phyloP scores from a whole-genome alignment of 2,113 vertebrate genomes.

The Osmerus eperlanus region DNA sequence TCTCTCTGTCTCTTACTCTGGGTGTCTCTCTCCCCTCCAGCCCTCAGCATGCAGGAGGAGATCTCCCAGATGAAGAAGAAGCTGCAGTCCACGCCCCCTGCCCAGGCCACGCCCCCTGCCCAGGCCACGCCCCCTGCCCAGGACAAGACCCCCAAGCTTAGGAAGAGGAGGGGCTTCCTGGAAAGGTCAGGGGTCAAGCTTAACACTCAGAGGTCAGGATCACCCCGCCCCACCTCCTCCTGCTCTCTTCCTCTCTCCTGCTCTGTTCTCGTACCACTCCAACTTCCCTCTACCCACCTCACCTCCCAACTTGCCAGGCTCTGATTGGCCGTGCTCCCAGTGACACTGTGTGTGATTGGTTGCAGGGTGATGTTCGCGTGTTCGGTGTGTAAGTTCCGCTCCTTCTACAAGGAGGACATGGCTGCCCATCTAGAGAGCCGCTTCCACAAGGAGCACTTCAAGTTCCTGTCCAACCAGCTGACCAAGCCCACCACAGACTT shows the following conservation, averaged over 20 bases:
- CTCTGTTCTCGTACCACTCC: not conserved
- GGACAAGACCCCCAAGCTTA: conserved; percentile 60
- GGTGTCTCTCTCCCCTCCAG: not conserved
- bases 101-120: conserved; percentile 36
- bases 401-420: conserved; percentile 93
- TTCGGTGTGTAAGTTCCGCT: conserved; percentile 90
- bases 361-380: conserved; percentile 89
- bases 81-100: conserved; percentile 58
- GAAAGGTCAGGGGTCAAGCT: conserved; percentile 77
- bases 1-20: not conserved
- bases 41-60: conserved; percentile 72
- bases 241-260: not conserved
- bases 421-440: conserved; percentile 83
- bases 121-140: conserved; percentile 28
- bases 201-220: conserved; percentile 29
- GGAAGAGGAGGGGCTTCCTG: conserved; percentile 85
- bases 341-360: too few species aligned
- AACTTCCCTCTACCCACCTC: not conserved
- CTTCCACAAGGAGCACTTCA: conserved; percentile 93
- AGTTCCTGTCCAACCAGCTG: conserved; percentile 83
- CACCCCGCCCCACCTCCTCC: conserved; percentile 14
- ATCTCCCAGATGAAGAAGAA: conserved; percentile 67
- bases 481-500: conserved; percentile 90
- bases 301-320: not conserved
- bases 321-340: not conserved